phyloP scores from a whole-genome alignment of 2,113 vertebrate genomes.

The Crocuta crocuta region DNA sequence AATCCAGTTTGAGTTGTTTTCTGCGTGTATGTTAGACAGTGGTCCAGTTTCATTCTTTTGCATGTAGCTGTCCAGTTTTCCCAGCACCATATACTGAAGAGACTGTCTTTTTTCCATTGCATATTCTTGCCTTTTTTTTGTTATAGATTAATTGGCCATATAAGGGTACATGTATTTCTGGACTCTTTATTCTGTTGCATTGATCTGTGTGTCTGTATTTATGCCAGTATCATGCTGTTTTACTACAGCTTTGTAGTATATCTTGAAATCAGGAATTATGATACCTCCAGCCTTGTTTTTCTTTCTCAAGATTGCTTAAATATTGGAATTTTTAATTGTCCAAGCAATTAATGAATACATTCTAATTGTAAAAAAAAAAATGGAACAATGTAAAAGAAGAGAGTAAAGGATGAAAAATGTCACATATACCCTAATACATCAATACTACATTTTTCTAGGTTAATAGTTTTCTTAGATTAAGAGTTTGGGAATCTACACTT shows the following conservation, averaged over 20 bases:
- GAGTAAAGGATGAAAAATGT: not conserved
- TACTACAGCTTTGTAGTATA: not conserved
- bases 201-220: not conserved
- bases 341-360: not conserved
- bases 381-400: slow-evolving; percentile 15
- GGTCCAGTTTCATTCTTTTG: too few species aligned
- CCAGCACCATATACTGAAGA: not conserved
- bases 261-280: not conserved
- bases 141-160: not conserved
- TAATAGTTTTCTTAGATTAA: slow-evolving; percentile 10
- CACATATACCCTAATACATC: not conserved
- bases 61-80: too few species aligned
- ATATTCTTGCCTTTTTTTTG: not conserved
- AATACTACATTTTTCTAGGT: not conserved
- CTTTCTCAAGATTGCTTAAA: not conserved
- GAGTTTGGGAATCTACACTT: not conserved
- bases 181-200: not conserved
- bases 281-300: not conserved
- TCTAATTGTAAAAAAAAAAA: not conserved
- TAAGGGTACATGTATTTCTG: not conserved
- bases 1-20: not conserved
- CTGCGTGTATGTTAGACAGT: too few species aligned
- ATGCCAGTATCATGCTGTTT: not conserved
- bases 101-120: not conserved
- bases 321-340: not conserved